phyloP scores from a whole-genome alignment of 1,140 invertebrate species.

The Druon quercuslanigerum region DNA sequence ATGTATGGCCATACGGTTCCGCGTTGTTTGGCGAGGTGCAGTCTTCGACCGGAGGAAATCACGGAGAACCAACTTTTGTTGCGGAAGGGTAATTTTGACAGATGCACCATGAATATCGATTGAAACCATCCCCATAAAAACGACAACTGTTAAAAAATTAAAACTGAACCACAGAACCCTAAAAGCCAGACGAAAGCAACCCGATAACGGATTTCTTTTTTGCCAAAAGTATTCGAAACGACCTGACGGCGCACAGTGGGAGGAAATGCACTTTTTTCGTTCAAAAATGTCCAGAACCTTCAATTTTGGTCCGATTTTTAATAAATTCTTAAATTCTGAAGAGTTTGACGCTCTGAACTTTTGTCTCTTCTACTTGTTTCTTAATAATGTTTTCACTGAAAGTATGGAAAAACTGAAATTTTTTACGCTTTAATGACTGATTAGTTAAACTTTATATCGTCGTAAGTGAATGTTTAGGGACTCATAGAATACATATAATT shows the following conservation, averaged over 20 bases:
- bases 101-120: conserved; percentile 69
- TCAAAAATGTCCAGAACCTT: background rate
- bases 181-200: background rate
- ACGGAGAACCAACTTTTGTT: conserved; percentile 36
- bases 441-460: too few species aligned
- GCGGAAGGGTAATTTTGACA: conserved; percentile 69
- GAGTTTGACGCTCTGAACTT: too few species aligned
- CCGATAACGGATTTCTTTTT: background rate
- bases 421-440: too few species aligned
- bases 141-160: conserved; percentile 41
- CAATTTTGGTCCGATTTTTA: too few species aligned
- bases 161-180: background rate
- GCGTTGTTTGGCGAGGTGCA: conserved; percentile 54
- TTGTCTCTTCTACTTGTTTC: too few species aligned
- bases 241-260: background rate
- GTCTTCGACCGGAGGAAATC: conserved; percentile 33
- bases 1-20: conserved; percentile 59
- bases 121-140: conserved; percentile 48
- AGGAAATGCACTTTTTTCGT: background rate
- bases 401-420: too few species aligned
- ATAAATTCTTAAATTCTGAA: too few species aligned
- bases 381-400: too few species aligned
- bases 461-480: too few species aligned
- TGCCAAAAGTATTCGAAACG: background rate
- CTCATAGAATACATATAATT: too few species aligned